Evolutionary conservation across 2,113 vertebrate genomes (phyloP), one percentile per base, ranked within the genome.

Genomic region (Elephas maximus): DNA sequence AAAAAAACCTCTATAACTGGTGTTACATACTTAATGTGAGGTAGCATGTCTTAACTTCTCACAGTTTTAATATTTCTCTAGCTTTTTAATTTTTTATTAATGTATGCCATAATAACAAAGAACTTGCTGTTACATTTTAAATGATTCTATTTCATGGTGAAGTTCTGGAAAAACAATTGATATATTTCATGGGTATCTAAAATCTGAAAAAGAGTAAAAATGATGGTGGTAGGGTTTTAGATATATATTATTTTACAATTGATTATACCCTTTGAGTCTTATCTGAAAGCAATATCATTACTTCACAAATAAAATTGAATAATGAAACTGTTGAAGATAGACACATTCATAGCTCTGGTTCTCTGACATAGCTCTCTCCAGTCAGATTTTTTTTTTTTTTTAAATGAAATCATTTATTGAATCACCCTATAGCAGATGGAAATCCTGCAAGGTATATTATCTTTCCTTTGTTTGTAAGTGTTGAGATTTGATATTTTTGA

Each of bases 371-470:
- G 96, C 97, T 98, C 91, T 95, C 93, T 97, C 94, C 97, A 99
- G 98, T 99, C 95, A 98, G 96, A 97, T 99, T 99, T 98, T 93
- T 98, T 96, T 98, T 96, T 97, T 48, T 48, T 48, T 37, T 37
- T 7, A 12, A 82, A 98, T 98, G 97, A 99, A 93, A 99, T 99
- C 97, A 98, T 98, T 98, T 99, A 98, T 99, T 99, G 99, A 98
- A 98, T 99, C 98, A 99, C 97, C 98, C 97, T 98, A 96, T 98
- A 99, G 98, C 99, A 99, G 99, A 99, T 99, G 99, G 98, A 99
- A 98, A 97, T 98, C 98, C 98, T 98, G 97, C 95, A 98, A 98
- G 98, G 95, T 98, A 95, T 98, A 95, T 98, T 97, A 80, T 93
- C 73, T 96, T 97, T 98, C 11, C 45, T 71, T 96, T 96, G 92